Percentiles rank a stretch among this genome's conserved stretches.
These are phyloP conservation scores for Diploscapter pachys DNA, from an alignment of 1,140 invertebrate genomes.

Conservation along the genomic window DNA sequence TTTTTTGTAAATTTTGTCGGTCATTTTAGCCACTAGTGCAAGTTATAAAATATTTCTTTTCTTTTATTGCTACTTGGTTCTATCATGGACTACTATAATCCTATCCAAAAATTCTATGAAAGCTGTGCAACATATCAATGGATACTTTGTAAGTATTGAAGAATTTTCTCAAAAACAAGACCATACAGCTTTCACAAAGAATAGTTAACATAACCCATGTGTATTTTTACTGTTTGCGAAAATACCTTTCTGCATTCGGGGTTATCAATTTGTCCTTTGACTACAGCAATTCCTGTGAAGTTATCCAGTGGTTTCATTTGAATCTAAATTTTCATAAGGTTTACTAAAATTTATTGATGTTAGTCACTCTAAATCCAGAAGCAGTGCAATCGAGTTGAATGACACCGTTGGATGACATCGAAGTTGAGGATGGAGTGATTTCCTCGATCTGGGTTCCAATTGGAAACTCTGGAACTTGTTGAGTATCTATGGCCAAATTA, in stretches of 20 bases:
- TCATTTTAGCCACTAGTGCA: too few species aligned
- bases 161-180: too few species aligned
- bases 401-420: slow-evolving; percentile 11
- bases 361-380: slow-evolving; percentile 17
- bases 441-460: not conserved
- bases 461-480: not conserved
- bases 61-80: too few species aligned
- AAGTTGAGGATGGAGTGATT: not conserved
- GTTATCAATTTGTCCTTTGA: slow-evolving; percentile 27
- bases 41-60: too few species aligned
- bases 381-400: slow-evolving; percentile 22
- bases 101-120: too few species aligned
- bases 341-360: not conserved
- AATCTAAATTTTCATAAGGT: slow-evolving; percentile 16
- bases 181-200: too few species aligned
- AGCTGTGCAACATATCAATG: too few species aligned
- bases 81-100: too few species aligned
- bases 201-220: not conserved
- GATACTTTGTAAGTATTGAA: too few species aligned
- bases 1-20: too few species aligned
- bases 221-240: not conserved
- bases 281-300: slow-evolving; percentile 26
- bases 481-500: not conserved
- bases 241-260: slow-evolving; percentile 21
- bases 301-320: slow-evolving; percentile 27